phyloP scores from a whole-genome alignment of 2,113 vertebrate species.

The Salvelinus sp. region DNA sequence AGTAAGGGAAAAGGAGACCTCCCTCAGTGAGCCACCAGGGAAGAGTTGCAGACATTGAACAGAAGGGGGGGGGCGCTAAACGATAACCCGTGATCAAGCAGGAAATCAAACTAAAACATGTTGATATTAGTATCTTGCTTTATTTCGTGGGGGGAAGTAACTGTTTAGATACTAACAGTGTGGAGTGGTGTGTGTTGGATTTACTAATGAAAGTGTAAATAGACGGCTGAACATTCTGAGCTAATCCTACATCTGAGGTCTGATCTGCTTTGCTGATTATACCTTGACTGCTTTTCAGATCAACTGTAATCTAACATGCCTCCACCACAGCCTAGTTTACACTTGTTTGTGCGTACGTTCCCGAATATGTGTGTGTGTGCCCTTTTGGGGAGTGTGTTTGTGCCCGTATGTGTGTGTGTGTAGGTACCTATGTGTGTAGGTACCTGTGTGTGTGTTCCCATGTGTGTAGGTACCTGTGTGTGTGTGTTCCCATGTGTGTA shows the following conservation, averaged over 20 bases:
- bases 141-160: no score
- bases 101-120: background rate
- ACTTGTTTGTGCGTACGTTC: background rate
- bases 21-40: background rate
- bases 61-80: background rate
- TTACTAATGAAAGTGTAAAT: background rate
- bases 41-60: background rate
- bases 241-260: background rate
- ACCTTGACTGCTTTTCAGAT: conserved; percentile 1
- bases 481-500: conserved; percentile 9
- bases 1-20: background rate
- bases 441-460: conserved; percentile 14
- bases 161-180: background rate
- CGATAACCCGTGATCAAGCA: background rate
- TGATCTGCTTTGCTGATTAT: background rate
- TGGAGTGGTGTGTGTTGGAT: background rate
- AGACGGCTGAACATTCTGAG: background rate
- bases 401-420: conserved; percentile 12
- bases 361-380: background rate
- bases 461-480: background rate
- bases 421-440: background rate
- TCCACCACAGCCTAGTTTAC: background rate
- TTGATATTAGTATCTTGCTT: no score
- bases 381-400: background rate
- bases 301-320: background rate